Base-by-base conservation (phyloP, 2,797 vertebrate genomes). In the Natrix natrix region DNA sequence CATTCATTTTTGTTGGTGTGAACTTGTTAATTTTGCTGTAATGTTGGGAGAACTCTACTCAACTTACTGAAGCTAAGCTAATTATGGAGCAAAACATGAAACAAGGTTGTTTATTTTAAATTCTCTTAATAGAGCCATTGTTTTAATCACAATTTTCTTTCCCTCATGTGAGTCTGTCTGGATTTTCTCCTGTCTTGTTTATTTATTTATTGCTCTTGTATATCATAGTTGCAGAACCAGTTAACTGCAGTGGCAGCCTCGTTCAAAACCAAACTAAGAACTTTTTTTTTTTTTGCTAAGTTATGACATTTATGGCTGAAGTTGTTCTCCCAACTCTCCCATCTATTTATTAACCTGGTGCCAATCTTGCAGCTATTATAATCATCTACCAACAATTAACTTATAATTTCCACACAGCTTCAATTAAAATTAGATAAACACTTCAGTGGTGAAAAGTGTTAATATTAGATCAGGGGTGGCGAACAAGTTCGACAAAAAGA, bases 401-500 rank as follows among this genome's bases (percentile, higher is more conserved):
- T 69, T 55, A 61, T 63, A 91, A 12, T 91, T 92, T 78, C 63
- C 91, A 92, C 16, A 66, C 26, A 88, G 37, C 54, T 92, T 92
- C 54, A 92, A 59, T 57, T 57, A 92, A 26, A 88, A 55, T 24
- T 69, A 57, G 10, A 59, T 48, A 88, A 69, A 88, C 16, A 74
- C 63, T 92, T 57, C 63, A 74, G 54, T 43, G 54, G 37, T 3
- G 37, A 89, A 88, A 89, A 89, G 37, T 88, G 37, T 48, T 8
- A 16, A 26, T 48, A n/a, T n/a, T 57, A n/a, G 24, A 52, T 60
- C n/a, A n/a, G n/a, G n/a, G n/a, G n/a, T n/a, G n/a, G n/a, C n/a
- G n/a, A n/a, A n/a, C n/a, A n/a, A n/a, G n/a, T n/a, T n/a, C n/a
- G n/a, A n/a, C n/a, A n/a, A n/a, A n/a, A n/a, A n/a, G n/a, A n/a